Evolutionary conservation across 1,140 invertebrate genomes (phyloP), one percentile per base, ranked within the genome.

Genomic region (Drosophila orosa): DNA sequence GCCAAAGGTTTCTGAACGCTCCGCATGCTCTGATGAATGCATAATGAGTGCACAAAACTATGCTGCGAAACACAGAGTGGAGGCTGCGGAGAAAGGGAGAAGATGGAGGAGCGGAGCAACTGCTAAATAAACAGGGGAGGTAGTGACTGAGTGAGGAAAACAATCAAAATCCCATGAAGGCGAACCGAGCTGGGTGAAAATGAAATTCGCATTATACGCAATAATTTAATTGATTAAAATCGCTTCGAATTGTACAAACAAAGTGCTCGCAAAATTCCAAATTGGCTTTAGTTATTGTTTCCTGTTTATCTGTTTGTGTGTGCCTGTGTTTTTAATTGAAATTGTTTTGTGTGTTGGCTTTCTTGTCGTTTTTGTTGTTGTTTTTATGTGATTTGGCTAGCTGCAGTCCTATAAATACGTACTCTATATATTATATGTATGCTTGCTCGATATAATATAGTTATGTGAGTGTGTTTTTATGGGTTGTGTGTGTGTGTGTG

Each of bases 341-440:
- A 58, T 71, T 57, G 33, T 71, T 71, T 60, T 83, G 77, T 76
- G 35, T 78, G 60, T 57, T 22, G 44, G 57, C 57, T 42, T 39
- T 55, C n/a, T n/a, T n/a, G n/a, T n/a, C n/a, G n/a, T n/a, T 47
- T 48, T 54, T 56, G n/a, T 31, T 54, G 24, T 37, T 29, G 35
- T 39, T 66, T 27, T 35, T 45, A 31, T 55, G 66, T 69, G 66
- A 69, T 56, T 56, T 47, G 40, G 56, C 66, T 71, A 71, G 42
- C 65, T 71, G 68, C 68, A 72, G 47, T 71, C 66, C 66, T 72
- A 72, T 72, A 62, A 65, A 74, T 84, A 83, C 74, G 67, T 73
- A 66, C 55, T 63, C 29, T 62, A 71, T 55, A 58, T 78, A 67
- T 68, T 61, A 56, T 68, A 50, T 63, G 57, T 71, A 71, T 68